Conservation (phyloP, 2,113 vertebrate species). For the Perognathus longimembris region DNA sequence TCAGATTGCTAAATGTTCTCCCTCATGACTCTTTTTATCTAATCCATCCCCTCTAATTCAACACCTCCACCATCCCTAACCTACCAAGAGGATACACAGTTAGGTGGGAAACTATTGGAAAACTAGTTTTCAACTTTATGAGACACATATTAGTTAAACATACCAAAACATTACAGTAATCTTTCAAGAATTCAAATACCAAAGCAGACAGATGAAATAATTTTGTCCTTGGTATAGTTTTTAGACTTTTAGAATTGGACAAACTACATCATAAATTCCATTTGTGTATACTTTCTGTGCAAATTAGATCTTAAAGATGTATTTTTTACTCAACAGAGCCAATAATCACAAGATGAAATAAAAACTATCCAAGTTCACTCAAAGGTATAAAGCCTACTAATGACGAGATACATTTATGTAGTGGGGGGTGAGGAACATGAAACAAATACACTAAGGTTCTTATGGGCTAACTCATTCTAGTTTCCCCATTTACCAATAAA, state of each 20-base stretch:
- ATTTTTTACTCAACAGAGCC: neutral
- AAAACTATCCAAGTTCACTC: neutral
- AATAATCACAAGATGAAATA: conserved; percentile 44
- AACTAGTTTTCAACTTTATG: conserved; percentile 42
- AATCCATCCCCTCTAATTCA: conserved; percentile 4
- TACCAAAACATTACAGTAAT: neutral
- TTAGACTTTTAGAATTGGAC: conserved; percentile 44
- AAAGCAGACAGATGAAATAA: conserved; percentile 51
- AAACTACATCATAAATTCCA: conserved; percentile 45
- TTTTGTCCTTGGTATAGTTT: neutral
- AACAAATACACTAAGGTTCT: neutral
- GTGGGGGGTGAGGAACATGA: neutral
- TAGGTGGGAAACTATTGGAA: conserved; percentile 33
- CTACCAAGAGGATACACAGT: neutral
- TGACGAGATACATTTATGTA: neutral
- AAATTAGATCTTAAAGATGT: conserved; percentile 1
- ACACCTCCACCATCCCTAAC: neutral
- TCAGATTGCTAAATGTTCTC: conserved; percentile 48
- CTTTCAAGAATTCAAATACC: conserved; percentile 48
- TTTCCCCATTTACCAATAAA: conserved; percentile 22
- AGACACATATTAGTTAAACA: neutral
- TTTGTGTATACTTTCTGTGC: conserved; percentile 26
- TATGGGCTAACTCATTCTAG: neutral
- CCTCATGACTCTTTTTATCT: conserved; percentile 17
- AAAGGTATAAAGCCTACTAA: neutral